Base-by-base conservation (phyloP, 2,113 vertebrate species). In the Spheniscus mendiculus region DNA sequence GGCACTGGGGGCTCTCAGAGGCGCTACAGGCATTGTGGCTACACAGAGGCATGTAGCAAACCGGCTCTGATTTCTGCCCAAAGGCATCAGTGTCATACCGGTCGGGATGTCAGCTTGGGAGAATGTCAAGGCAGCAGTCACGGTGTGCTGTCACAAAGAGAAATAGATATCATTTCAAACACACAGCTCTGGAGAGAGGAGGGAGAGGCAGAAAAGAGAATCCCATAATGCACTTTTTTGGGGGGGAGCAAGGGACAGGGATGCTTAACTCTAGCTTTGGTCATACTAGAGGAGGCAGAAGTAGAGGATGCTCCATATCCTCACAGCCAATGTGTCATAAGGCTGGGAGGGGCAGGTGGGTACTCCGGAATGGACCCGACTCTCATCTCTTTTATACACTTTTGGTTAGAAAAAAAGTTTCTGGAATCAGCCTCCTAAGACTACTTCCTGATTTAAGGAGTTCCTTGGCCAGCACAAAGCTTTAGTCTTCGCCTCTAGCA, bases 111-210 rank as follows among this genome's bases (percentile, higher is more conserved):
- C 99, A 98, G 98, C 98, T 98, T 83, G 93, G 42, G 82, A 98
- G 97, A 99, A 93, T 79, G 93, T 99, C 99, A 99, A 97, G 98
- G 98, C 97, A 40, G 95, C 96, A 97, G 98, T 98, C 96, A 97
- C 95, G 97, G 98, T 98, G 98, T 91, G 98, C 98, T 99, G 99
- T 99, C 98, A 98, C 98, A 98, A 99, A 98, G 97, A 99, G 99
- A 99, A 99, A 99, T 98, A 98, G 99, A 99, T 99, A 98, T 99
- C 98, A 99, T 99, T 98, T 99, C 98, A 99, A 98, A 98, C 93
- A 98, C 96, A 83, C 92, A 97, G 95, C 96, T 87, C 85, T 5
- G 32, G 4, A 95, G 91, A 80, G 83, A 93, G 91, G 87, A 94
- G 90, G 79, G 93, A 95, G 82, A 87, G 78, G 82, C 84, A 82